Conservation (phyloP, 2,113 vertebrate genomes). For the Bubo scandiacus region DNA sequence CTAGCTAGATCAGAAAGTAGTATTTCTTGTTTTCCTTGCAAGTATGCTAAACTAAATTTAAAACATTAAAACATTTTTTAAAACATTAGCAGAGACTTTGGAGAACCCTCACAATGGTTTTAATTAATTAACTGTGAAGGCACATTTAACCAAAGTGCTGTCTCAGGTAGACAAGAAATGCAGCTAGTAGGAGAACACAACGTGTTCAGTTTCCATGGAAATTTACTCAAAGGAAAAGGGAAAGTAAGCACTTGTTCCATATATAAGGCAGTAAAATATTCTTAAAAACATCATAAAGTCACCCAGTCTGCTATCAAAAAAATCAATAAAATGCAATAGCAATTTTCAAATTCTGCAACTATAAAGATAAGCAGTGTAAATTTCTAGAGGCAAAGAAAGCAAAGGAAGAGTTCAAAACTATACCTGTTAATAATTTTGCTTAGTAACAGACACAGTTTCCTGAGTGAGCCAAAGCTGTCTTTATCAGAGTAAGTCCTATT, state of each 20-base stretch:
- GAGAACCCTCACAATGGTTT: neutral
- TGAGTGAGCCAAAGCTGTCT: neutral
- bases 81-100: neutral
- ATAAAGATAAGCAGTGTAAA: neutral
- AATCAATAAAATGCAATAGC: neutral
- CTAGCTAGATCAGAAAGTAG: neutral
- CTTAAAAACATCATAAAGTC: neutral
- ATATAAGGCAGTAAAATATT: neutral
- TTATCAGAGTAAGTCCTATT: conserved; percentile 19
- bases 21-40: neutral
- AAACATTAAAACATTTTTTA: neutral
- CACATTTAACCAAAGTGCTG: neutral
- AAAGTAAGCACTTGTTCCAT: neutral
- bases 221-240: neutral
- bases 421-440: neutral
- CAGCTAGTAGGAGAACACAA: neutral
- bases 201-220: conserved; percentile 36
- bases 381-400: neutral
- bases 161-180: neutral
- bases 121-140: neutral
- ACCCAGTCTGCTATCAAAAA: neutral
- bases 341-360: neutral
- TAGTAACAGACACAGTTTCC: neutral
- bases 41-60: neutral
- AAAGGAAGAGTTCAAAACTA: neutral